Percentiles rank a stretch among this genome's conserved stretches.
Evolutionary conservation across 2,113 vertebrate genomes (phyloP).

Genomic region (Blennius ocellaris): DNA sequence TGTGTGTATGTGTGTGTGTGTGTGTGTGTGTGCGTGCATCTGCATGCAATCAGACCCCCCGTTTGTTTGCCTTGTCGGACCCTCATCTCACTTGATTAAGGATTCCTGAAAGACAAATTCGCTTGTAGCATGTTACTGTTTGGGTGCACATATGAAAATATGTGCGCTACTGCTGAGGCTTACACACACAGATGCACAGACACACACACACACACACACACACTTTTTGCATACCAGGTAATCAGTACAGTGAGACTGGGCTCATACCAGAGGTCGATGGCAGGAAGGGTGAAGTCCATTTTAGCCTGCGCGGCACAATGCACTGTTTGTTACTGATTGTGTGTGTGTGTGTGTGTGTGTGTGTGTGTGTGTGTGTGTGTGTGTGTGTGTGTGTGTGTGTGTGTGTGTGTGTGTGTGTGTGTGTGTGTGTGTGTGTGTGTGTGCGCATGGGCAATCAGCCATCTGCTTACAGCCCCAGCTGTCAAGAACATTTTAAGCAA

Average conservation of each 20-base stretch:
- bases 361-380: too few relatives aligned
- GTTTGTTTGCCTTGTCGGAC: conserved; percentile 37
- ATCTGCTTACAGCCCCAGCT: background rate
- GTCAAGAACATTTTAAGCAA: background rate
- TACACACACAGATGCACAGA: conserved; percentile 12
- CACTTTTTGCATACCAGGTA: conserved; percentile 52
- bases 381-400: too few relatives aligned
- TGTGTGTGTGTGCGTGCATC: conserved; percentile 19
- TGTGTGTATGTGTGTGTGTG: conserved; percentile 8
- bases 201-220: conserved; percentile 25
- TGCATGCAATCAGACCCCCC: conserved; percentile 39
- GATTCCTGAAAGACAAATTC: conserved; percentile 40
- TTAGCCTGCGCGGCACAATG: conserved; percentile 68
- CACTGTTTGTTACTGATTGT: conserved; percentile 57
- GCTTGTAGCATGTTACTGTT: conserved; percentile 5
- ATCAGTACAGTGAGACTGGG: conserved; percentile 69
- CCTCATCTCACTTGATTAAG: conserved; percentile 45
- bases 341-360: too few relatives aligned
- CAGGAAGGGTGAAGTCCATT: conserved; percentile 75
- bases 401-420: background rate
- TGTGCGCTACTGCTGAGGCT: background rate
- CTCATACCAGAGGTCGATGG: conserved; percentile 54
- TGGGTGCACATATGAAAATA: background rate
- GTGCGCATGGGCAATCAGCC: background rate
- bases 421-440: too few relatives aligned